These are phyloP conservation scores for Urophycis tenuis DNA, from an alignment of 2,797 vertebrate species.

Conservation along the genomic window DNA sequence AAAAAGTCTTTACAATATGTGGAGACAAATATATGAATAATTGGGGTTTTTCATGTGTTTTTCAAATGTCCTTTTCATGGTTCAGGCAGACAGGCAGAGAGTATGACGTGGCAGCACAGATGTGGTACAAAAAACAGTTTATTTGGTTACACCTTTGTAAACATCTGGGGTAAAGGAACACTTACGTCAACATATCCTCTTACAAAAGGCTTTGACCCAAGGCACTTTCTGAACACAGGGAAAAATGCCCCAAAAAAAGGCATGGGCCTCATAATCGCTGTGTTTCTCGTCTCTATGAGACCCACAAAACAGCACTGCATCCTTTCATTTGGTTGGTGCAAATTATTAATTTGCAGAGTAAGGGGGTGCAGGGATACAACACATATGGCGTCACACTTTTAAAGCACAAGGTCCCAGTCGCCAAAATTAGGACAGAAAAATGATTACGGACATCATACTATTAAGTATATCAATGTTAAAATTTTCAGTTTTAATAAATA, in stretches of 20 bases:
- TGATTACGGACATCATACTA: neutral
- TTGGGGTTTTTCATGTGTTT: no score
- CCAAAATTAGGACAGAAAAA: constrained; percentile 46
- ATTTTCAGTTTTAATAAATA: constrained; percentile 34
- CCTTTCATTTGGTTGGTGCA: neutral
- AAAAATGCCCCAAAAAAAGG: constrained; percentile 30
- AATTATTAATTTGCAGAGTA: neutral
- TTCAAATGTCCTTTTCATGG: no score
- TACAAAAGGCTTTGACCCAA: constrained; percentile 71
- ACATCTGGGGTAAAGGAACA: constrained; percentile 86
- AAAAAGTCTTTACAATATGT: neutral
- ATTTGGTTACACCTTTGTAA: constrained; percentile 82
- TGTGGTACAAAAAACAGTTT: constrained; percentile 88
- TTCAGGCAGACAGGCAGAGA: neutral
- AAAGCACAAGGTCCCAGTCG: constrained; percentile 14
- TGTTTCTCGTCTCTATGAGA: neutral
- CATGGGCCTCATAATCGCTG: neutral
- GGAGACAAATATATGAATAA: no score
- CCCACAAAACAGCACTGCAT: neutral
- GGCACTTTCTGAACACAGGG: constrained; percentile 75
- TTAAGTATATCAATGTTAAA: constrained; percentile 14
- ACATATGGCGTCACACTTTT: neutral
- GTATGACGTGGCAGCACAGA: constrained; percentile 15
- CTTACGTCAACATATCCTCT: constrained; percentile 81
- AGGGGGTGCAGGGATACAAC: neutral